Percentiles rank a stretch among this genome's conserved stretches.
These are phyloP conservation scores for Strongylocentrotus purpuratus DNA, from an alignment of 35 echinoderm and acorn worm species.

Conservation along the genomic window DNA sequence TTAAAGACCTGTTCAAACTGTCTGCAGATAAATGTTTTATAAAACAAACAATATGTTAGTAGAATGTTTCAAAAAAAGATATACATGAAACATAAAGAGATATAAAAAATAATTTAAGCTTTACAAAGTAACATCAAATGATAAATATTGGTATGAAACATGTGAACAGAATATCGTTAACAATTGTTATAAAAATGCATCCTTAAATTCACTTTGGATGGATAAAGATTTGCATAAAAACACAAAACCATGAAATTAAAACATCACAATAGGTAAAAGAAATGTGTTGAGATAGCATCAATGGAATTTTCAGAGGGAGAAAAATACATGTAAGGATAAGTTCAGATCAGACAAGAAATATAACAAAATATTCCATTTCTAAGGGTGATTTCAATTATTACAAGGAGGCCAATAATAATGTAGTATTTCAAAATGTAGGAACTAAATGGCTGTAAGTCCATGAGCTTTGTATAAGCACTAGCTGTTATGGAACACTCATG, in stretches of 20 bases:
- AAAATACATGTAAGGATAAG: too few species aligned
- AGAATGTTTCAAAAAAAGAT: neutral
- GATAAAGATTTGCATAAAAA: conserved; percentile 4
- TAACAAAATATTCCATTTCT: too few species aligned
- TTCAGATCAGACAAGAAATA: too few species aligned
- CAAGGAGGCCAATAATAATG: too few species aligned
- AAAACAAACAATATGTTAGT: neutral
- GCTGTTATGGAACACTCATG: too few species aligned
- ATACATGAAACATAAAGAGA: neutral
- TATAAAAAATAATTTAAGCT: conserved; percentile 4
- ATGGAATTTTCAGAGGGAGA: too few species aligned
- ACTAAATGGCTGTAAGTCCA: too few species aligned
- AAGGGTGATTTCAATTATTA: too few species aligned
- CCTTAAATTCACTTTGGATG: neutral
- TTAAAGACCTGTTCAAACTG: neutral
- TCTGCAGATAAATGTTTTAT: neutral
- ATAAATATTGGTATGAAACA: neutral
- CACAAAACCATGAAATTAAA: neutral
- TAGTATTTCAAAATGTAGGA: too few species aligned
- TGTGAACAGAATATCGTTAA: neutral
- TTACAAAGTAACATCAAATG: neutral
- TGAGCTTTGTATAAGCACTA: too few species aligned
- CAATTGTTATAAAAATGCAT: neutral
- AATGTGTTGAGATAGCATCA: neutral
- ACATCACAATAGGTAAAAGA: neutral